A percentile compares a stretch with the other conserved stretches of the same genome.
Evolutionary conservation across 1,140 invertebrate species (phyloP).

Genomic region (Pachyrhynchus sulphureomaculatus): DNA sequence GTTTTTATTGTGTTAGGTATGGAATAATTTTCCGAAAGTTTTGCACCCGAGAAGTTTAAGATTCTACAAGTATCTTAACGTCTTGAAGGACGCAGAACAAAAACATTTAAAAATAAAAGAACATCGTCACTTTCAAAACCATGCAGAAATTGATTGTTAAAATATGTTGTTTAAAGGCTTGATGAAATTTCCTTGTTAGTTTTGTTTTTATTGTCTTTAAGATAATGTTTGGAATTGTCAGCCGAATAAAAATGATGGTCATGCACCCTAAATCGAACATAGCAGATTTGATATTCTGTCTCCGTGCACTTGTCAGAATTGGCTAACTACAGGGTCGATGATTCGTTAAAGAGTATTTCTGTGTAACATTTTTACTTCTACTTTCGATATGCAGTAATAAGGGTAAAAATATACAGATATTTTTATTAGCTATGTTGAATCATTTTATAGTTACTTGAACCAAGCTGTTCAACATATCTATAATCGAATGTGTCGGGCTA

Average conservation of each 20-base stretch:
- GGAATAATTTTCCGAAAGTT: not conserved
- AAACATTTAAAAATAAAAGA: not conserved
- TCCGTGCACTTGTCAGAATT: conserved; percentile 1
- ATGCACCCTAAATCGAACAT: not conserved
- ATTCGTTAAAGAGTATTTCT: not conserved
- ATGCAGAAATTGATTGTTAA: not conserved
- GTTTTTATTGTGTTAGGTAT: not conserved
- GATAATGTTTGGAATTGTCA: not conserved
- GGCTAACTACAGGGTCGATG: not conserved
- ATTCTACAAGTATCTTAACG: not conserved
- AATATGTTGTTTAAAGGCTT: not conserved
- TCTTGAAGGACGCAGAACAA: not conserved
- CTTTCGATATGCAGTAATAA: not conserved
- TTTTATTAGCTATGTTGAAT: not conserved
- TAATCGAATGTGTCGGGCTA: not conserved
- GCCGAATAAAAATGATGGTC: not conserved
- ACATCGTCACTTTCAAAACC: conserved; percentile 1
- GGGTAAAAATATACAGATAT: not conserved
- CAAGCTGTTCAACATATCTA: not conserved
- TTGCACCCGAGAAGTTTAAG: not conserved
- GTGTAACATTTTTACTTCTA: not conserved
- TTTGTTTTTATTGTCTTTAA: conserved; percentile 2
- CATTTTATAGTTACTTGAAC: not conserved
- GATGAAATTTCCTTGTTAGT: not conserved
- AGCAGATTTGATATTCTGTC: not conserved